These are phyloP conservation scores for Falco peregrinus DNA, from an alignment of 2,797 vertebrate species.

Conservation along the genomic window DNA sequence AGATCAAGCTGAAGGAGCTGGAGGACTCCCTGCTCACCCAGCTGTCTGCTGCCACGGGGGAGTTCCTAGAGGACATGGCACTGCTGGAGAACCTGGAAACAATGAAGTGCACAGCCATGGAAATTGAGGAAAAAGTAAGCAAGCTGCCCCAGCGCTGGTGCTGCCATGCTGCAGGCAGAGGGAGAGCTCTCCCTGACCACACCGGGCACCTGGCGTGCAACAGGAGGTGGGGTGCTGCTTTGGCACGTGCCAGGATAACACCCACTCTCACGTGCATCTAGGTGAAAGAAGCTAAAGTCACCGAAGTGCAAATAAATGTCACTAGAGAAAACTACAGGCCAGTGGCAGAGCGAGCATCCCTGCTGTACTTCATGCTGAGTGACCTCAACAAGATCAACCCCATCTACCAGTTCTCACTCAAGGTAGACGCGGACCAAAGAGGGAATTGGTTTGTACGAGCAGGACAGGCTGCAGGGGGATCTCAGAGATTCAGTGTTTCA, in stretches of 20 bases:
- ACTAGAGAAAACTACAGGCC: constrained; percentile 77
- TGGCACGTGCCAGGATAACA: rapidly evolving
- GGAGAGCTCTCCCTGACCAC: rapidly evolving
- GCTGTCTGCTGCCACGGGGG: constrained; percentile 69
- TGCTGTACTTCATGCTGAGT: constrained; percentile 79
- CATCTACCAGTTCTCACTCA: constrained; percentile 81
- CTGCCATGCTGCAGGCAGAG: rapidly evolving
- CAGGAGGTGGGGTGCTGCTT: not conserved
- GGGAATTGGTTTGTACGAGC: rapidly evolving
- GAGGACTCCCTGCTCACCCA: constrained; percentile 78
- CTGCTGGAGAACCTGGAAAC: constrained; percentile 80
- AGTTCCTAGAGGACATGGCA: constrained; percentile 75
- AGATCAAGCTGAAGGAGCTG: constrained; percentile 79
- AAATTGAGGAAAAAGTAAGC: constrained; percentile 76
- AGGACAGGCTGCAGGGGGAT: not conserved
- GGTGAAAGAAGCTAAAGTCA: constrained; percentile 77
- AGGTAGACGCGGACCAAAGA: constrained; percentile 36
- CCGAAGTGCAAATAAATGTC: constrained; percentile 72
- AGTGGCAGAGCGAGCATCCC: constrained; percentile 63
- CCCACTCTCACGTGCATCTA: not conserved
- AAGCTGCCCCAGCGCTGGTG: not conserved
- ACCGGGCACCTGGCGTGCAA: rapidly evolving
- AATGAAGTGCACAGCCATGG: constrained; percentile 74
- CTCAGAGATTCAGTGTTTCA: rapidly evolving
- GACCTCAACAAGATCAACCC: constrained; percentile 81